Evolutionary conservation across 2,113 vertebrate genomes (phyloP).

Genomic region (Phylloscopus whistleri): DNA sequence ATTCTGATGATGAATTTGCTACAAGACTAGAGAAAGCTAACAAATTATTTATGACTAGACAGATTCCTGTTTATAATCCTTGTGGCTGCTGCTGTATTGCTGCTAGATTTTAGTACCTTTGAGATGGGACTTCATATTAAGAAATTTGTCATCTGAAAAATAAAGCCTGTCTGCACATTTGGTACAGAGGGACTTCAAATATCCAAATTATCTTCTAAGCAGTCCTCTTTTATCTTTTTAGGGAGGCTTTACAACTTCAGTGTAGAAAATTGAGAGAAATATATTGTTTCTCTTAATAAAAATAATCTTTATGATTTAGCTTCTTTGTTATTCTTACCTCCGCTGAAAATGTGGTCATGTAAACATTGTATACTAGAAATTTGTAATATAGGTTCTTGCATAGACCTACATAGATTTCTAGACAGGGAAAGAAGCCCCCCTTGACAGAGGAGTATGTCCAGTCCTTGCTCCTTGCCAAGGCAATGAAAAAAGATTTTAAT

Average conservation of each 20-base stretch:
- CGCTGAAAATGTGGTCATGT: background rate
- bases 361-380: background rate
- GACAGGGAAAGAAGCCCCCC: background rate
- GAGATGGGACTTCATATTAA: background rate
- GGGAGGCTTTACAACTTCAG: background rate
- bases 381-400: background rate
- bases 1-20: background rate
- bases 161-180: background rate
- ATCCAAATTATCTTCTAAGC: background rate
- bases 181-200: background rate
- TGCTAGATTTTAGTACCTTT: background rate
- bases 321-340: background rate
- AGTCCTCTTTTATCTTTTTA: background rate
- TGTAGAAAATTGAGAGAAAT: background rate
- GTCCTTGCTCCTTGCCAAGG: background rate
- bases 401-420: background rate
- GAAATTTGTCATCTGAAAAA: background rate
- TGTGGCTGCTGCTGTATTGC: background rate
- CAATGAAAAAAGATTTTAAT: background rate
- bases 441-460: background rate
- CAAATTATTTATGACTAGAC: background rate
- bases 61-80: background rate
- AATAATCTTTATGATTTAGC: background rate
- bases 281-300: background rate
- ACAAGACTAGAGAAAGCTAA: background rate